phyloP scores from a whole-genome alignment of 2,888 invertebrate genomes.

The Leistus spinibarbis region DNA sequence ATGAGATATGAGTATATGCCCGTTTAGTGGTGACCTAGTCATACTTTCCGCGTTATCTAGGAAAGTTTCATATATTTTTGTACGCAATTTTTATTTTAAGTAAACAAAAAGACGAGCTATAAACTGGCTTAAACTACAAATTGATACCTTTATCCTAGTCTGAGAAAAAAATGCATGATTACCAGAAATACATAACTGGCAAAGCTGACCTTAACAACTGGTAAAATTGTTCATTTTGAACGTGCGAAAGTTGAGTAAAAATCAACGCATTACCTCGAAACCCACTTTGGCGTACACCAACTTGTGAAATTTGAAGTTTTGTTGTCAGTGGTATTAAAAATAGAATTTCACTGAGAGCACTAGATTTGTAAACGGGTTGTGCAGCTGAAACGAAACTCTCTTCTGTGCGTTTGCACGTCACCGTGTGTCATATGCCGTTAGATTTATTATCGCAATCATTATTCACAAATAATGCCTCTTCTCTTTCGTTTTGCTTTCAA shows the following conservation, averaged over 20 bases:
- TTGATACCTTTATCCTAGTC: no score
- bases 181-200: no score
- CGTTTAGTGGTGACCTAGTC: no score
- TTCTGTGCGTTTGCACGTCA: not conserved
- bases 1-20: no score
- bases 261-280: slow-evolving; percentile 19
- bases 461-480: not conserved
- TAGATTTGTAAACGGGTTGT: not conserved
- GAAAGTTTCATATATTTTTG: no score
- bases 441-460: not conserved
- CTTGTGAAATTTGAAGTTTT: not conserved
- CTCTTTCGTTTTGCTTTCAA: not conserved
- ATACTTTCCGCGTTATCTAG: no score
- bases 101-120: no score
- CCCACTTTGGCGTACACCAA: slow-evolving; percentile 7
- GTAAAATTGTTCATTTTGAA: not conserved
- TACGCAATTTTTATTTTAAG: no score
- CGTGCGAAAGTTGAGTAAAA: slow-evolving; percentile 20
- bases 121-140: no score
- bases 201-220: not conserved
- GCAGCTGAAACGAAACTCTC: not conserved
- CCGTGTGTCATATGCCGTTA: not conserved
- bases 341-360: not conserved
- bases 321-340: not conserved
- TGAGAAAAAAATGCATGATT: no score